Evolutionary conservation across 2,113 vertebrate species (phyloP).

Genomic region (Toxostoma redivivum): DNA sequence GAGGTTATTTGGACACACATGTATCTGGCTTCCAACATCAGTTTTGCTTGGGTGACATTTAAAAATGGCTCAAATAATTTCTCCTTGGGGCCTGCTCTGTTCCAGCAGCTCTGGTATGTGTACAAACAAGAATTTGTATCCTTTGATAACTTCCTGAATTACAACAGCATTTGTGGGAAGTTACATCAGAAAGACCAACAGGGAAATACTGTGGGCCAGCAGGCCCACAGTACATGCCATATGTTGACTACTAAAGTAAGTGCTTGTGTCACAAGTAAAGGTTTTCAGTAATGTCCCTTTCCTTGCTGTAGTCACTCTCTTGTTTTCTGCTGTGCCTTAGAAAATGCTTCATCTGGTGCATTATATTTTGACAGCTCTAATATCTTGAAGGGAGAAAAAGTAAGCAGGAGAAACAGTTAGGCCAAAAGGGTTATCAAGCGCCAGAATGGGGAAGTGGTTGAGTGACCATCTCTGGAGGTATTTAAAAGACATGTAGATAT

Average conservation of each 20-base stretch:
- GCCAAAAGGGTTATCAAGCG: neutral
- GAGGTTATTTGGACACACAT: rapidly evolving
- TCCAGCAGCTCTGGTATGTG: neutral
- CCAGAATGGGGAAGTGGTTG: neutral
- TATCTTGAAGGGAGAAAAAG: neutral
- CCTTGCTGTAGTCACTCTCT: neutral
- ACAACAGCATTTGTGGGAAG: neutral
- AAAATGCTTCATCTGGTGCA: neutral
- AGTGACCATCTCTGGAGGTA: neutral
- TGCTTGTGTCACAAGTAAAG: neutral
- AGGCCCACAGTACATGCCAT: neutral
- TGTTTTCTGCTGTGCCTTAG: neutral
- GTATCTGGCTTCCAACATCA: neutral
- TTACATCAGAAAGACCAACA: neutral
- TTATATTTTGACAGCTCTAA: neutral
- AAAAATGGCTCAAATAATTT: neutral
- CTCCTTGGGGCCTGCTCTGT: neutral
- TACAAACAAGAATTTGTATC: neutral
- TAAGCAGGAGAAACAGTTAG: neutral
- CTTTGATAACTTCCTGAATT: neutral
- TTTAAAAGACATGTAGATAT: neutral
- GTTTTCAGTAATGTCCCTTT: neutral
- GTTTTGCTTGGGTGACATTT: neutral
- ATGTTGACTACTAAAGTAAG: neutral
- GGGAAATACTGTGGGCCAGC: neutral